These are phyloP conservation scores for Upupa epops DNA, from an alignment of 2,113 vertebrate genomes.

Conservation along the genomic window DNA sequence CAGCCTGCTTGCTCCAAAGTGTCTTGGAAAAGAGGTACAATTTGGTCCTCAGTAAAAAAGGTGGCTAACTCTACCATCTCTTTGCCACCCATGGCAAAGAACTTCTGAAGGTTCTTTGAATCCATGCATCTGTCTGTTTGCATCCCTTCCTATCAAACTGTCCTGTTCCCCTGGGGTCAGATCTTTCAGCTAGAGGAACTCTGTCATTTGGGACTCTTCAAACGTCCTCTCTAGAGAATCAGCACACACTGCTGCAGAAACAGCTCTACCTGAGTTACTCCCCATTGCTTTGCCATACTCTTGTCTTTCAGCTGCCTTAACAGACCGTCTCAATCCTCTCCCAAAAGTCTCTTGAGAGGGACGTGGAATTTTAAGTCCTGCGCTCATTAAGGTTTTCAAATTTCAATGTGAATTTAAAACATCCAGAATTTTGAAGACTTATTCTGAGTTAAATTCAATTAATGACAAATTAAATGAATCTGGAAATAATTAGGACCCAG, in stretches of 20 bases:
- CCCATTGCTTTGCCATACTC: neutral
- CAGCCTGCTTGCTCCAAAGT: neutral
- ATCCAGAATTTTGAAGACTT: neutral
- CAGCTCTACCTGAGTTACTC: neutral
- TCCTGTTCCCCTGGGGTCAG: neutral
- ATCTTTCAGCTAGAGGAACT: neutral
- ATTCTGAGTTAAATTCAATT: neutral
- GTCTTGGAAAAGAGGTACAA: neutral
- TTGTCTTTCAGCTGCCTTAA: neutral
- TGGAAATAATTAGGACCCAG: neutral
- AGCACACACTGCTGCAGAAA: neutral
- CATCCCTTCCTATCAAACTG: neutral
- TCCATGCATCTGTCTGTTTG: neutral
- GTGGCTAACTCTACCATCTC: neutral
- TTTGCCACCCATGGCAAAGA: rapidly evolving
- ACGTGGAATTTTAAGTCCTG: neutral
- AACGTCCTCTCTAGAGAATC: neutral
- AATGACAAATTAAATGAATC: neutral
- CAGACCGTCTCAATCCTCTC: neutral
- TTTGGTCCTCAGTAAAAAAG: neutral
- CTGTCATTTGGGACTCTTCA: neutral
- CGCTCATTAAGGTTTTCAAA: neutral
- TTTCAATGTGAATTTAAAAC: neutral
- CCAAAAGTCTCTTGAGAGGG: neutral
- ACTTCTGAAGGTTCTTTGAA: neutral